Evolutionary conservation across 2,113 vertebrate genomes (phyloP).

Genomic region (Trematocara marginatum): DNA sequence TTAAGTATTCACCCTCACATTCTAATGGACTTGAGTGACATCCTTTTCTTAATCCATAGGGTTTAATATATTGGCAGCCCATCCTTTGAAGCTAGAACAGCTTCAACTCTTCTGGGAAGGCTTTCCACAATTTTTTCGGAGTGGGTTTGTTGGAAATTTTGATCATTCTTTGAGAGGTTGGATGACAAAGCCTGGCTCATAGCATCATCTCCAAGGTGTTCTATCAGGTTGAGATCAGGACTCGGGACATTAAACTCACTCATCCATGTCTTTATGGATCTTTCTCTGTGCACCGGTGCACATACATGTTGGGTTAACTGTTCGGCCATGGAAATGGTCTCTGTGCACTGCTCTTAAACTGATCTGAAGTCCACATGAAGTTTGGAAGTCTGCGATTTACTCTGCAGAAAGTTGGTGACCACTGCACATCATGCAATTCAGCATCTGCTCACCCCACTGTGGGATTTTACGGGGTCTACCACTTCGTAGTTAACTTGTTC

Average conservation of each 20-base stretch:
- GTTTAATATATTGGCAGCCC: neutral
- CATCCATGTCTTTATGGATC: neutral
- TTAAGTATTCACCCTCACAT: neutral
- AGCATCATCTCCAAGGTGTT: neutral
- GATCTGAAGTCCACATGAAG: neutral
- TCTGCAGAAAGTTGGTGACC: neutral
- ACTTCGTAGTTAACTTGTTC: accelerated
- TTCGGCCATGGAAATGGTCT: neutral
- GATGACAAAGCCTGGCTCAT: neutral
- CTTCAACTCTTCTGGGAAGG: neutral
- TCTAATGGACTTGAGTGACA: neutral
- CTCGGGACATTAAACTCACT: neutral
- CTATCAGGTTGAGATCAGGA: neutral
- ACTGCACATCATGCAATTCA: neutral
- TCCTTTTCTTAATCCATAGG: neutral
- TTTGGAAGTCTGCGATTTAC: accelerated
- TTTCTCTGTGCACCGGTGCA: neutral
- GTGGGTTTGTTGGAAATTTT: neutral
- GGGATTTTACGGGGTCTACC: neutral
- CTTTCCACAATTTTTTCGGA: neutral
- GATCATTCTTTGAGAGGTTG: neutral
- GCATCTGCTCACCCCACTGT: neutral
- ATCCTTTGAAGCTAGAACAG: neutral
- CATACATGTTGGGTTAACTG: neutral
- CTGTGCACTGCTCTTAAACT: neutral